Percentiles rank a stretch among this genome's conserved stretches.
phyloP scores from a whole-genome alignment of 2,113 vertebrate species.

The Xenus cinereus region DNA sequence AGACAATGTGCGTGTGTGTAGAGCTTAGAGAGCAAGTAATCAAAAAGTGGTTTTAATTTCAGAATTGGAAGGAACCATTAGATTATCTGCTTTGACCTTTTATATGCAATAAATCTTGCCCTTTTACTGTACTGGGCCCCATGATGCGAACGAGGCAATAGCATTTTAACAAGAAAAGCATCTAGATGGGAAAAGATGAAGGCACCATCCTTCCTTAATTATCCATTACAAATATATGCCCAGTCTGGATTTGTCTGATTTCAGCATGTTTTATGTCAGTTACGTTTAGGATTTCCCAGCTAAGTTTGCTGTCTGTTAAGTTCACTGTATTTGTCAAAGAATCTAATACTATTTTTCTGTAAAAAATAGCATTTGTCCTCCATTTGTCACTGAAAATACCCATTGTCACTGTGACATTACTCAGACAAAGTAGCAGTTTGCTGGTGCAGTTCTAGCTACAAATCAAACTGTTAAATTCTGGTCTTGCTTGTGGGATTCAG shows the following conservation, averaged over 20 bases:
- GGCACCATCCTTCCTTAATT: not conserved
- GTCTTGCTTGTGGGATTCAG: not conserved
- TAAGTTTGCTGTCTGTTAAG: not conserved
- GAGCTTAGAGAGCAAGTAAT: not conserved
- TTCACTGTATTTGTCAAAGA: not conserved
- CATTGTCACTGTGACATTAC: not conserved
- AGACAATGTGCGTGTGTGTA: not conserved
- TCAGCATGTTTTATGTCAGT: not conserved
- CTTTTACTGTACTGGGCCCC: not conserved
- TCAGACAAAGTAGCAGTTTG: not conserved
- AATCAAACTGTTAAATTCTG: not conserved
- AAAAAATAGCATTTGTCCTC: not conserved
- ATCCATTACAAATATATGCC: not conserved
- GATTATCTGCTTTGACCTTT: slow-evolving; percentile 24
- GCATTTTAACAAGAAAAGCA: not conserved
- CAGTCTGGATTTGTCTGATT: not conserved
- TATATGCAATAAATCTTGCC: slow-evolving; percentile 11
- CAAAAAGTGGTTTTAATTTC: not conserved
- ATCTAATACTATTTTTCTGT: not conserved
- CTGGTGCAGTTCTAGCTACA: not conserved
- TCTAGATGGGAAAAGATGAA: not conserved
- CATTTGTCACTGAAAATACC: not conserved
- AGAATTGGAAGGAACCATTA: not conserved
- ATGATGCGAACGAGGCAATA: not conserved
- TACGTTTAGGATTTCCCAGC: not conserved